Base-by-base conservation (phyloP, 1,140 invertebrate genomes). In the Zaprionus inermis region DNA sequence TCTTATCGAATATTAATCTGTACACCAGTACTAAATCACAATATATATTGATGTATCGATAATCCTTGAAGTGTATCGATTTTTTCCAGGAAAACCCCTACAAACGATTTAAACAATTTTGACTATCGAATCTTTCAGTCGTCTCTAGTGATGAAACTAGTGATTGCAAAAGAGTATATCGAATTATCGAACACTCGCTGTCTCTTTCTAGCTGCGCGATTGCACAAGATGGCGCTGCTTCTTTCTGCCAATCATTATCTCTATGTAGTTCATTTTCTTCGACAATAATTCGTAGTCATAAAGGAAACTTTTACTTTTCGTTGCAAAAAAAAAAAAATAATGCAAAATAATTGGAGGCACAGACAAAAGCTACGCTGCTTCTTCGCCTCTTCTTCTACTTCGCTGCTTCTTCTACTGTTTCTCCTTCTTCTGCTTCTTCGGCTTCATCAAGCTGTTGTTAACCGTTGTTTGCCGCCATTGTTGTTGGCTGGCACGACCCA, bases 301-400 rank as follows among this genome's bases (percentile, higher is more conserved):
- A 75, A 71, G 59, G 54, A 65, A 71, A 75, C 72, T 75, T 75
- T 75, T 75, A 75, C 72, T 75, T 75, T 75, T 75, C 67, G 44
- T 65, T 71, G 67, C 59, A 65, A 28, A 28, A 28, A 28, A 28
- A 28, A 28, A 71, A 49, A 11, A 49, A 64, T 75, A 74, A 74
- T 74, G 66, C 66, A 70, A 65, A 65, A 75, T 71, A 75, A 71
- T 71, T 71, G 68, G 67, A 55, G 52, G 36, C 34, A 51, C 72
- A 75, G 30, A 71, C 72, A 75, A 70, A 49, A 22, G 44, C 18
- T 28, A 5, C 0, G 24, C 16, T 16, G 3, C 44, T 46, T 46
- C 16, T 18, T 11, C 9, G 4, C 3, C 5, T 5, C 3, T 28
- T 28, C 3, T 24, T 5, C 24, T n/a, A n/a, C 24, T 28, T 28